Evolutionary conservation across 2,888 invertebrate species (phyloP).

Genomic region (Chouioia cunea): DNA sequence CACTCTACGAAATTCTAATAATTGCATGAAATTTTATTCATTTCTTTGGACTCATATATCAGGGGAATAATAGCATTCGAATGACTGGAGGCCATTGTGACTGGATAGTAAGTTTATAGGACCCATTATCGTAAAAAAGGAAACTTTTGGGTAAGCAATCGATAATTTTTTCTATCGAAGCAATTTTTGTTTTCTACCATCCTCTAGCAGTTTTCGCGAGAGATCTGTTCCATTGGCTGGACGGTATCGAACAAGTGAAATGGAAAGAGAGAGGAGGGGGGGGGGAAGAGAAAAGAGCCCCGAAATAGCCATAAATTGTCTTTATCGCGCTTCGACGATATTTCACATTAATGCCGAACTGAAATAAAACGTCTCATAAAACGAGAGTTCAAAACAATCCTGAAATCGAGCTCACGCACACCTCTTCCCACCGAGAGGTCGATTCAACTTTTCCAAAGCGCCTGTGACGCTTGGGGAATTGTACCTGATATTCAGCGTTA

Average conservation of each 20-base stretch:
- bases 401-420: constrained; percentile 21
- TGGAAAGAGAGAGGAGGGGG: constrained; percentile 5
- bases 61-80: too few species aligned
- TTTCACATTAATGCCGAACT: constrained; percentile 49
- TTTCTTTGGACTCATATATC: too few species aligned
- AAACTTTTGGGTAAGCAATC: constrained; percentile 1
- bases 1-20: too few species aligned
- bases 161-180: constrained; percentile 12
- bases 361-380: constrained; percentile 49
- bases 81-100: too few species aligned
- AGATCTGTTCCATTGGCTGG: not conserved
- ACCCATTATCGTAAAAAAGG: too few species aligned
- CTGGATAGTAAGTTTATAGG: too few species aligned
- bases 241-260: not conserved
- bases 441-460: constrained; percentile 38
- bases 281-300: constrained; percentile 34
- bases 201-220: constrained; percentile 1
- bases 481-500: constrained; percentile 9
- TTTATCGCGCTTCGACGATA: constrained; percentile 45
- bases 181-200: not conserved
- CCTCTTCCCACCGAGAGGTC: constrained; percentile 20
- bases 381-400: constrained; percentile 47
- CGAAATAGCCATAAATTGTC: constrained; percentile 46
- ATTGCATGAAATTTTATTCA: too few species aligned
- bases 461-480: constrained; percentile 26